These are phyloP conservation scores for Anas bernieri DNA, from an alignment of 2,797 vertebrate genomes.

Conservation along the genomic window DNA sequence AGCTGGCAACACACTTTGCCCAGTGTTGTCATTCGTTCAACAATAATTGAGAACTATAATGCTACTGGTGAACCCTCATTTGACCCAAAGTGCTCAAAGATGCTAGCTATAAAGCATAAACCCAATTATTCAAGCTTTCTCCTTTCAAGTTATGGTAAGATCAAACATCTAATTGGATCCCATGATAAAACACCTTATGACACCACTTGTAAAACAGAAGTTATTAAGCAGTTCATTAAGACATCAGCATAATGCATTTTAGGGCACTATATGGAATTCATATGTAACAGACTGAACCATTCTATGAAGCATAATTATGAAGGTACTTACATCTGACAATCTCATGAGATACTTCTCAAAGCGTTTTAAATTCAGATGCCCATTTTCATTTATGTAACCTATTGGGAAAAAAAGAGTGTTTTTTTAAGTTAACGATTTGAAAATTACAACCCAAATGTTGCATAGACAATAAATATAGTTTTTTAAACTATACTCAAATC, in stretches of 20 bases:
- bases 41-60: accelerated
- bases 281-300: not conserved
- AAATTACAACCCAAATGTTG: not conserved
- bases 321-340: constrained; percentile 89
- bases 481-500: not conserved
- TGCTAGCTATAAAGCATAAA: not conserved
- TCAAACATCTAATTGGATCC: not conserved
- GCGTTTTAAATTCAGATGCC: constrained; percentile 90
- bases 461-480: not conserved
- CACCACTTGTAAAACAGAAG: not conserved
- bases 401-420: constrained; percentile 39
- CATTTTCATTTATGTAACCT: constrained; percentile 98
- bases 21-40: accelerated
- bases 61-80: not conserved
- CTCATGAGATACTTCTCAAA: constrained; percentile 97
- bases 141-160: not conserved
- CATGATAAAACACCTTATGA: not conserved
- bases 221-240: not conserved
- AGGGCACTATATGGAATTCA: not conserved
- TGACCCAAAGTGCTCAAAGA: not conserved
- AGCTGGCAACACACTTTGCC: not conserved
- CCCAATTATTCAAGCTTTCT: not conserved
- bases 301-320: not conserved
- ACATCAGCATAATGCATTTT: not conserved
- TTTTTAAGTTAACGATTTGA: not conserved